Percentiles rank a stretch among this genome's conserved stretches.
These are phyloP conservation scores for Rana temporaria DNA, from an alignment of 2,113 vertebrate species.

Conservation along the genomic window DNA sequence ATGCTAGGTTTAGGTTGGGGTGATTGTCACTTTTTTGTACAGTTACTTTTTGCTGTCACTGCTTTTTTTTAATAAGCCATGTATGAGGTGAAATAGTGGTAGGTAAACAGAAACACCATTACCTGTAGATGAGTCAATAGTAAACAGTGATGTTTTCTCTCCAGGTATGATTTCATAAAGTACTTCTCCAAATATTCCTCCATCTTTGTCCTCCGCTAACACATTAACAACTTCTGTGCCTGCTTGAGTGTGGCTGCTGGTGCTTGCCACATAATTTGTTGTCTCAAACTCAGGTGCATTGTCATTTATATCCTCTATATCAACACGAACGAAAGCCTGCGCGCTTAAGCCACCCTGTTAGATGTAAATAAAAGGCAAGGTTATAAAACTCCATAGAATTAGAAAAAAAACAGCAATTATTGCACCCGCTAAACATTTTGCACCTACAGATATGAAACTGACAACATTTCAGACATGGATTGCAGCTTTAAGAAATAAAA, in stretches of 20 bases:
- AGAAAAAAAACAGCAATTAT: too few relatives aligned
- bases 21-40: too few relatives aligned
- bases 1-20: too few relatives aligned
- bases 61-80: too few relatives aligned
- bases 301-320: conserved; percentile 90
- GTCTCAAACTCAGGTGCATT: conserved; percentile 87
- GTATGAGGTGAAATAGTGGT: too few relatives aligned
- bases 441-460: too few relatives aligned
- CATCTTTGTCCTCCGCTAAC: conserved; percentile 86
- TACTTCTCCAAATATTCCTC: conserved; percentile 78
- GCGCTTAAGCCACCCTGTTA: conserved; percentile 88
- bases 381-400: background rate
- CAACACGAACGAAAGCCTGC: conserved; percentile 87
- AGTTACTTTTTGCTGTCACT: too few relatives aligned
- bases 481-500: too few relatives aligned
- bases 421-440: too few relatives aligned
- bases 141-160: conserved; percentile 80
- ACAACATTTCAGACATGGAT: too few relatives aligned
- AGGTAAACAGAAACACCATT: conserved; percentile 2
- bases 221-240: conserved; percentile 85
- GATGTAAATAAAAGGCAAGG: conserved; percentile 54
- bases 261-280: conserved; percentile 76
- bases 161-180: conserved; percentile 79
- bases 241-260: conserved; percentile 81
- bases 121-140: conserved; percentile 86